Evolutionary conservation across 2,888 invertebrate species (phyloP).

Genomic region (Oligia strigilis): DNA sequence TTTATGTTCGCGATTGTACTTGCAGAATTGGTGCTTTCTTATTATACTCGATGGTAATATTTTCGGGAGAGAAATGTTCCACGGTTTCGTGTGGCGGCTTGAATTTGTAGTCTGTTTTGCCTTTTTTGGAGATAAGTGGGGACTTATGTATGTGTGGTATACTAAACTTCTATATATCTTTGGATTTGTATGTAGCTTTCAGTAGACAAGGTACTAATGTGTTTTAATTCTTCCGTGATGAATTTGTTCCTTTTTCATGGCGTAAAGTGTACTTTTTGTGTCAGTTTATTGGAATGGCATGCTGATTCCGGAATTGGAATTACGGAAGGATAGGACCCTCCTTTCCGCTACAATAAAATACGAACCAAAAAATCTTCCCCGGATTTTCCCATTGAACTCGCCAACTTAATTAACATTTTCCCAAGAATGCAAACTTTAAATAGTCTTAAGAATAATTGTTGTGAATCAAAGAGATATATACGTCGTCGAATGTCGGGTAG

Average conservation of each 20-base stretch:
- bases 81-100: conserved; percentile 41
- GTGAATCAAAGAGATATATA: conserved; percentile 78
- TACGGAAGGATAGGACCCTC: conserved; percentile 12
- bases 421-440: conserved; percentile 68
- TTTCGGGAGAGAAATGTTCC: conserved; percentile 57
- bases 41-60: conserved; percentile 64
- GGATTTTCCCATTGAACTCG: conserved; percentile 49
- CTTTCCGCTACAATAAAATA: conserved; percentile 20
- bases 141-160: conserved; percentile 29
- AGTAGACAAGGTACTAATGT: not conserved
- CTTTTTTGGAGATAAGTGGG: conserved; percentile 56
- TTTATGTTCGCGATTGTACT: conserved; percentile 65
- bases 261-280: not conserved
- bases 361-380: conserved; percentile 43
- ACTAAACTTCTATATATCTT: conserved; percentile 5
- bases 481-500: conserved; percentile 61
- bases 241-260: not conserved
- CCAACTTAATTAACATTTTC: conserved; percentile 82
- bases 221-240: not conserved
- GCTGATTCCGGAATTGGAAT: conserved; percentile 46
- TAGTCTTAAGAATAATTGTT: conserved; percentile 76
- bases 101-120: conserved; percentile 52
- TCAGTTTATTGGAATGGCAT: conserved; percentile 20
- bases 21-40: conserved; percentile 67
- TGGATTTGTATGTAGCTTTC: not conserved